phyloP scores from a whole-genome alignment of 2,888 invertebrate genomes.

The Eristalis pertinax region DNA sequence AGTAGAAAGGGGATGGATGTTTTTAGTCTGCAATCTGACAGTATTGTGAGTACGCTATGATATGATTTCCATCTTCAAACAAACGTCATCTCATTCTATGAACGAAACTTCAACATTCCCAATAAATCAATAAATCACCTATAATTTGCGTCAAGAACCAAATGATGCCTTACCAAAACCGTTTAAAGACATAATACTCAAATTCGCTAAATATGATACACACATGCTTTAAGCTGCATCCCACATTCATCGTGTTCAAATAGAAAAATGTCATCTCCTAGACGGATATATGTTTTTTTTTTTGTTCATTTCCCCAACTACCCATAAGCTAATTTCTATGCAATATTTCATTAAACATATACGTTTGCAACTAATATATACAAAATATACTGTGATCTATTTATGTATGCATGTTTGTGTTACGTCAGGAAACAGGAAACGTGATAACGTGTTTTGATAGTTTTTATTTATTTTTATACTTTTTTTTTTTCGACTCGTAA shows the following conservation, averaged over 20 bases:
- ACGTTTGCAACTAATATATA: conserved; percentile 64
- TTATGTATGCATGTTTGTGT: conserved; percentile 9
- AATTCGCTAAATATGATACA: not conserved
- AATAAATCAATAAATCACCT: not conserved
- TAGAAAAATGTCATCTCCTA: not conserved
- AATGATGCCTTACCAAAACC: not conserved
- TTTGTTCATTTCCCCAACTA: not conserved
- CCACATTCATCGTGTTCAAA: not conserved
- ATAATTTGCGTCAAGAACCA: not conserved
- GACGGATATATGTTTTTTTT: not conserved
- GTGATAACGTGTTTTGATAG: conserved; percentile 49
- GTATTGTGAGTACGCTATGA: no score
- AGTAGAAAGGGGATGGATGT: no score
- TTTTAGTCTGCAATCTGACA: no score
- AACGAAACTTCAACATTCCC: no score
- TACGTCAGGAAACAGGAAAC: conserved; percentile 61
- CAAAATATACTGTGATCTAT: conserved; percentile 52
- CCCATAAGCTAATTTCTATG: not conserved
- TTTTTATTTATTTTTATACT: not conserved
- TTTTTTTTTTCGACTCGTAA: not conserved
- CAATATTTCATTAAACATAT: conserved; percentile 19
- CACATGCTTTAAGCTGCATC: not conserved
- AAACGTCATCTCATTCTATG: no score
- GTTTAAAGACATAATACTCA: not conserved
- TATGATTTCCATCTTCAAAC: no score